Conservation (phyloP, 37 sponge, comb jelly and placozoan species). For the Petrosia ficiformis region DNA sequence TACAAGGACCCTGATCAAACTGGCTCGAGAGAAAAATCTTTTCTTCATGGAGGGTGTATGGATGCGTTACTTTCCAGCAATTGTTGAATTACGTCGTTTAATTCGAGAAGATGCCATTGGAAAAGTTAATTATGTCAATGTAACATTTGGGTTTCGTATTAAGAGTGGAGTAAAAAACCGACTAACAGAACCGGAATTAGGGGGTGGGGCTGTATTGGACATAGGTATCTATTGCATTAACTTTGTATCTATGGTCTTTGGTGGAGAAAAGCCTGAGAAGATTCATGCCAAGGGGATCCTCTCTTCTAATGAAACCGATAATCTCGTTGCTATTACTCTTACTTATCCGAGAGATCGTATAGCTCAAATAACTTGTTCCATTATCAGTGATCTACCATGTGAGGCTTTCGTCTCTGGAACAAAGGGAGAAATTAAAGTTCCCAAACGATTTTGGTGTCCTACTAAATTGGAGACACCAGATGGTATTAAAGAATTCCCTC, state of each 20-base stretch:
- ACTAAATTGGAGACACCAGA: constrained; percentile 17
- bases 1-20: constrained; percentile 10
- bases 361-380: constrained; percentile 9
- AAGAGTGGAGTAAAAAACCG: neutral
- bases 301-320: constrained; percentile 53
- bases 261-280: constrained; percentile 21
- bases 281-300: constrained; percentile 14
- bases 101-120: constrained; percentile 44
- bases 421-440: constrained; percentile 49
- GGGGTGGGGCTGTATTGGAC: constrained; percentile 44
- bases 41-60: constrained; percentile 66
- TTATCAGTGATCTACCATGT: constrained; percentile 6
- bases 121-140: constrained; percentile 29
- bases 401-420: constrained; percentile 42
- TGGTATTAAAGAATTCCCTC: constrained; percentile 4
- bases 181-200: constrained; percentile 19
- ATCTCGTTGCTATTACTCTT: constrained; percentile 62
- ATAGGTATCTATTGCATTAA: constrained; percentile 45
- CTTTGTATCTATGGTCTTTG: constrained; percentile 37
- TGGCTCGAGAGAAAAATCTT: constrained; percentile 29
- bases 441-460: constrained; percentile 45
- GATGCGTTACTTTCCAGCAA: constrained; percentile 60
- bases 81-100: constrained; percentile 9
- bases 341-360: constrained; percentile 42
- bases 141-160: neutral